Percentiles rank a stretch among this genome's conserved stretches.
Conservation (phyloP, 2,888 invertebrate genomes). For the Lobophora halterata region DNA sequence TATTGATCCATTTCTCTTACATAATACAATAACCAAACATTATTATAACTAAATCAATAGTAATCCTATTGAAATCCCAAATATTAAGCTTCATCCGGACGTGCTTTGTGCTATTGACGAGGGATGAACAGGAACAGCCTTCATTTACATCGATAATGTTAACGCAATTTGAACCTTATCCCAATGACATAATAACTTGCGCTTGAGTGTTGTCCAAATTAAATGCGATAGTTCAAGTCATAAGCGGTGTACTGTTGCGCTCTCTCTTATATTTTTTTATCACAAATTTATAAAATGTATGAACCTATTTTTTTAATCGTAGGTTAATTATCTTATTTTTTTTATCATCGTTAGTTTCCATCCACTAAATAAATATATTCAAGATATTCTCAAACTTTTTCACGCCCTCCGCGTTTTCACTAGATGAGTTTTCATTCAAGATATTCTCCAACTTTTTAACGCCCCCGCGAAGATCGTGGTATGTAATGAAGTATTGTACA, state of each 20-base stretch:
- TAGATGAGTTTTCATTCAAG: too few species aligned
- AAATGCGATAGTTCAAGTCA: slow-evolving; percentile 17
- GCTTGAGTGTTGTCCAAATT: slow-evolving; percentile 8
- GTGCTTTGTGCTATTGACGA: slow-evolving; percentile 48
- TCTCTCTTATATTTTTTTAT: too few species aligned
- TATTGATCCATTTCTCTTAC: slow-evolving; percentile 18
- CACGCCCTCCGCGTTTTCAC: too few species aligned
- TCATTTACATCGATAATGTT: slow-evolving; percentile 41
- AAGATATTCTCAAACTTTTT: too few species aligned
- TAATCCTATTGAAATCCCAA: slow-evolving; percentile 48
- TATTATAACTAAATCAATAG: slow-evolving; percentile 48
- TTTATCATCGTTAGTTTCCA: too few species aligned
- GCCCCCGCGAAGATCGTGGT: too few species aligned
- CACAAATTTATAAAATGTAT: too few species aligned
- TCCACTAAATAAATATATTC: too few species aligned
- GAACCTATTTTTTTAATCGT: too few species aligned
- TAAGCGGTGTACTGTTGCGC: slow-evolving; percentile 3
- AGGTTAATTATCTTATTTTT: too few species aligned
- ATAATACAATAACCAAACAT: slow-evolving; percentile 26
- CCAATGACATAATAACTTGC: slow-evolving; percentile 28
- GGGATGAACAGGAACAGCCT: slow-evolving; percentile 54
- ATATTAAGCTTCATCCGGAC: slow-evolving; percentile 45
- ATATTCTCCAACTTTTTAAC: too few species aligned
- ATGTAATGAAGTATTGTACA: too few species aligned
- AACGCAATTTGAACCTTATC: slow-evolving; percentile 40